phyloP scores from a whole-genome alignment of 2,113 vertebrate genomes.

The Indri indri region DNA sequence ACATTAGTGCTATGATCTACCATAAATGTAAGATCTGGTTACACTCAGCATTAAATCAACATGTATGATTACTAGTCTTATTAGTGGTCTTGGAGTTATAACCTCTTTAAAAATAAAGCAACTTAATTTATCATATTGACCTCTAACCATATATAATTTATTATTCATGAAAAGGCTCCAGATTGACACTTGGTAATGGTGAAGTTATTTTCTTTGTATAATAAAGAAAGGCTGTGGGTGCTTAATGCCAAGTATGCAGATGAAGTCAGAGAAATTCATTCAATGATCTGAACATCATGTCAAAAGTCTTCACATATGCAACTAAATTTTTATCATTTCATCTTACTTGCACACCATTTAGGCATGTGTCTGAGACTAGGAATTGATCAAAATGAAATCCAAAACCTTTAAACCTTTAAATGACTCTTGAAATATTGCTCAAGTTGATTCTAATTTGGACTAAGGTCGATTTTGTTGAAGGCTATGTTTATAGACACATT shows the following conservation, averaged over 20 bases:
- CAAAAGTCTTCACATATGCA: background rate
- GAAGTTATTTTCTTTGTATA: background rate
- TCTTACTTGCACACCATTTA: background rate
- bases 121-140: slow-evolving; percentile 33
- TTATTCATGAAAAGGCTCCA: slow-evolving; percentile 25
- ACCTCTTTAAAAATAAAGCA: slow-evolving; percentile 49
- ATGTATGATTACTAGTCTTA: background rate
- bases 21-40: background rate
- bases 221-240: background rate
- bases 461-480: background rate
- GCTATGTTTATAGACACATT: background rate
- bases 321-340: background rate
- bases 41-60: background rate
- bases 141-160: slow-evolving; percentile 9
- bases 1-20: background rate
- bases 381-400: background rate
- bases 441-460: background rate
- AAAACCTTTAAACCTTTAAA: background rate
- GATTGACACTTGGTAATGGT: background rate
- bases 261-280: background rate
- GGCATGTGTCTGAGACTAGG: background rate
- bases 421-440: background rate
- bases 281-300: background rate
- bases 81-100: background rate
- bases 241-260: background rate